Base-by-base conservation (phyloP, 2,113 vertebrate species). In the Cygnus atratus region DNA sequence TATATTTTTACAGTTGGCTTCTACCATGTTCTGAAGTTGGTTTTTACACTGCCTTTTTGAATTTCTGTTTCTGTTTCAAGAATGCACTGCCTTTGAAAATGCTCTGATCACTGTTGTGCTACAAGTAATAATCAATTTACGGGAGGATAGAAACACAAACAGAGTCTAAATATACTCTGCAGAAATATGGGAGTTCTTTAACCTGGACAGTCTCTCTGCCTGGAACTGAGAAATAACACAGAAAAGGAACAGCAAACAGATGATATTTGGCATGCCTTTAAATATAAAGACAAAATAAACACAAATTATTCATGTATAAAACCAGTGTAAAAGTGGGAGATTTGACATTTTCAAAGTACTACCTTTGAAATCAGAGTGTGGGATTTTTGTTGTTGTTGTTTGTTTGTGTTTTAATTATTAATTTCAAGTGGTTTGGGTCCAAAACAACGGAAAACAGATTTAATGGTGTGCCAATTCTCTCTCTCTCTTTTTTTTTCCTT, bases 1-100 rank as follows among this genome's bases (percentile, higher is more conserved):
- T 96, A 87, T 93, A 96, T 95, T 95, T 97, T 96, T 96, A 97
- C 88, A 95, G 78, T 92, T 97, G 90, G 76, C 93, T 96, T 97
- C 88, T 93, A 94, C 82, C 52, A 92, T 92, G 96, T 90, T 94
- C 70, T 46, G 29, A 95, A 85, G 76, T 87, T 93, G 90, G 19
- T 54, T 91, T 86, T 93, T 58, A 70, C 78, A 71, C 87, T 75
- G 39, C 66, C 79, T 97, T 86, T 85, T 55, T 59, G 81, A 90
- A 85, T 92, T 96, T 95, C 80, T 95, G 86, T 90, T 96, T 95
- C 84, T 94, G 63, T 50, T 95, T 96, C 84, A 87, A 83, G 37
- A 84, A 46, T 63, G 22, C 19, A 50, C 6, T 74, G 50, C 52
- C 72, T 96, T 97, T 93, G 62, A 92, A 89, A 96, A 80, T 31